phyloP scores from a whole-genome alignment of 2,888 invertebrate genomes.

The Epinotia brunnichana region DNA sequence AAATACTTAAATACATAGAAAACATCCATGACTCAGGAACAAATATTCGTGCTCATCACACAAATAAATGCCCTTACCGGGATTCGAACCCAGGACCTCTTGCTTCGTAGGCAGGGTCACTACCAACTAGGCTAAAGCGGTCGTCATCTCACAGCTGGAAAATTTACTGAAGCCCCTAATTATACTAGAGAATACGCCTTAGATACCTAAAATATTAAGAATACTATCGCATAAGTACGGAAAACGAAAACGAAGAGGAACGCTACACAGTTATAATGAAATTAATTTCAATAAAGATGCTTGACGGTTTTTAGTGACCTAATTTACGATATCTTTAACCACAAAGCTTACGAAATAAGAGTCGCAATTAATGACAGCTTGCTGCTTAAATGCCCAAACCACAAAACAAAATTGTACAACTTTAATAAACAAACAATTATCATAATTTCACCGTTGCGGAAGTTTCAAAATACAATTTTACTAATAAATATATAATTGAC shows the following conservation, averaged over 20 bases:
- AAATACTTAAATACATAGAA: too few relatives aligned
- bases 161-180: background rate
- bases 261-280: background rate
- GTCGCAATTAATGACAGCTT: background rate
- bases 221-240: background rate
- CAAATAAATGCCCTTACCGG: too few relatives aligned
- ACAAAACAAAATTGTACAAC: background rate
- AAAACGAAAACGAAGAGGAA: background rate
- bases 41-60: too few relatives aligned
- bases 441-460: slow-evolving; percentile 3
- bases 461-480: slow-evolving; percentile 3
- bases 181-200: background rate
- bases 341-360: slow-evolving; percentile 17
- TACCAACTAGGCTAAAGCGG: too few relatives aligned
- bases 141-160: background rate
- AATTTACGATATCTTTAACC: background rate
- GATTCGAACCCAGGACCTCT: too few relatives aligned
- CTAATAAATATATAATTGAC: background rate
- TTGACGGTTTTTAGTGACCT: background rate
- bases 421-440: slow-evolving; percentile 22
- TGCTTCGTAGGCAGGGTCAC: too few relatives aligned
- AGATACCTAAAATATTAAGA: background rate
- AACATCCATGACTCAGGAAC: too few relatives aligned
- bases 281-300: background rate
- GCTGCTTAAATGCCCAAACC: slow-evolving; percentile 10